Evolutionary conservation across 2,113 vertebrate genomes (phyloP), one percentile per base, ranked within the genome.

Genomic region (Tachycineta bicolor): DNA sequence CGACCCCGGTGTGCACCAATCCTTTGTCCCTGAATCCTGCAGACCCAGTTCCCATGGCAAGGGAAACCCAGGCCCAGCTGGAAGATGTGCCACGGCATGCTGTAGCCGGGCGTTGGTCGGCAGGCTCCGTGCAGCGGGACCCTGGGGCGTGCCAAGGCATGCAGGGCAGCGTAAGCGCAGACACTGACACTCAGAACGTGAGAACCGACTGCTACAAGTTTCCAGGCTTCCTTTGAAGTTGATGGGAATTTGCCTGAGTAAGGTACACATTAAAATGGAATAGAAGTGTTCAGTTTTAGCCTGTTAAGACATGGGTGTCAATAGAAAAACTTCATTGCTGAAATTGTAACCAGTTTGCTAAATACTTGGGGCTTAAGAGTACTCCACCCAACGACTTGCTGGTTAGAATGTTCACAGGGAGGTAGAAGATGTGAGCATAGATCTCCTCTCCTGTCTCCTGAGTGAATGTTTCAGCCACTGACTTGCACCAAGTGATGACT

Each of bases 221-320:
- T 91, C 92, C 18, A 86, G 74, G 39, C n/a, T 86, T 44, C 87
- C 96, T 96, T 96, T 97, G 95, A 97, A 94, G 95, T 95, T 0
- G 8, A 77, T 96, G 90, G 87, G 85, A 97, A 95, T 77, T 88
- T 4, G 14, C 52, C 63, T 83, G 75, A 70, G 52, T 83, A 56
- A 77, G 22, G 47, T n/a, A 39, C 37, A 34, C 9, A 3, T 93
- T 47, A 93, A 92, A 86, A 83, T 26, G 15, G 70, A 70, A 89
- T 24, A 52, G 49, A 94, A 80, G 52, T 62, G 39, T 74, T 93
- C 26, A 0, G 34, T 59, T 93, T 87, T 93, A 71, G 68, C 95
- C 84, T 97, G 94, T 96, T 91, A 86, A 90, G 59, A 83, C 94
- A 67, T 14, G 79, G 94, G 26, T 93, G 59, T 74, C 78, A 33